phyloP scores from a whole-genome alignment of 2,888 invertebrate genomes.

The Calameuta pallipes region DNA sequence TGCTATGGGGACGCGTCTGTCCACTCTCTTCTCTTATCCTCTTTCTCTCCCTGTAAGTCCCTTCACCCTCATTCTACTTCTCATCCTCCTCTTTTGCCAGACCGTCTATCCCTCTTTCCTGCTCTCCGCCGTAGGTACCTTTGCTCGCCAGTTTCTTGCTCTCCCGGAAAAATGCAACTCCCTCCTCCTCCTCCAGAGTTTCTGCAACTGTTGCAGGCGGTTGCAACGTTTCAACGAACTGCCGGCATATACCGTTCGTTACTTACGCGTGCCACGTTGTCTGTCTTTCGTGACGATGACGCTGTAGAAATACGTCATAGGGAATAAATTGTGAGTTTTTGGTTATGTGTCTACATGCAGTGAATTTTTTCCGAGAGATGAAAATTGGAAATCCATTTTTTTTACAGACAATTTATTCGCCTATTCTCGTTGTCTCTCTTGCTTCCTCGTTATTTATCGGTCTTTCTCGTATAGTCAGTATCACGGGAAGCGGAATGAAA shows the following conservation, averaged over 20 bases:
- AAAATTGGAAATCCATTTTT: too few species aligned
- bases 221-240: too few species aligned
- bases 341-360: too few species aligned
- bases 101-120: conserved; percentile 12
- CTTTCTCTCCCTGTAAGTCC: conserved; percentile 13
- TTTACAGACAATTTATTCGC: too few species aligned
- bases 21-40: conserved; percentile 21
- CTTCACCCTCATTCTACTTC: conserved; percentile 22
- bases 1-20: conserved; percentile 43
- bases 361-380: too few species aligned
- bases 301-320: too few species aligned
- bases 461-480: too few species aligned
- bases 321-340: too few species aligned
- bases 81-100: conserved; percentile 17
- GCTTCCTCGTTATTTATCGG: too few species aligned
- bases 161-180: conserved; percentile 22
- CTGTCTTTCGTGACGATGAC: too few species aligned
- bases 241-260: not conserved
- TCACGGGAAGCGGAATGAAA: too few species aligned
- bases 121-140: conserved; percentile 9
- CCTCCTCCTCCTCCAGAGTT: conserved; percentile 10
- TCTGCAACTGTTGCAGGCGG: conserved; percentile 16
- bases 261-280: conserved; percentile 4
- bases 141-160: conserved; percentile 15
- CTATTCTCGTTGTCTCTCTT: too few species aligned